phyloP scores from a whole-genome alignment of 2,797 vertebrate genomes.

The Lindbergichthys nudifrons region DNA sequence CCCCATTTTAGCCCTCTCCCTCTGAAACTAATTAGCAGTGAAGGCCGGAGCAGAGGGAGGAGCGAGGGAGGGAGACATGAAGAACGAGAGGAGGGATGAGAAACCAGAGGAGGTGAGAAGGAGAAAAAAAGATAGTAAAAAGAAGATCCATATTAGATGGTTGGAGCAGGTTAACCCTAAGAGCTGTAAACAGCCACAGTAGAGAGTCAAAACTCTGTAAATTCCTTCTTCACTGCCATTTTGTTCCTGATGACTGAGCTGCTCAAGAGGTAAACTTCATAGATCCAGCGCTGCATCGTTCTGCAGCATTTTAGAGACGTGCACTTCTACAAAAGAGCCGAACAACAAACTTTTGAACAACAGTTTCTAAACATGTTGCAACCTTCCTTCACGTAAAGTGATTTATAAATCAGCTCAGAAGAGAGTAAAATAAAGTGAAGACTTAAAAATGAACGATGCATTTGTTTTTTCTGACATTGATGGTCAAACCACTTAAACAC shows the following conservation, averaged over 20 bases:
- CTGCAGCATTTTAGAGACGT: conserved; percentile 47
- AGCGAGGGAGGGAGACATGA: conserved; percentile 42
- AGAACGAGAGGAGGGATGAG: conserved; percentile 68
- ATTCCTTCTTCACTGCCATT: not conserved
- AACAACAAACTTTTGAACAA: too few species aligned
- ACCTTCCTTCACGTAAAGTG: too few species aligned
- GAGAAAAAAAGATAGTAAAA: conserved; percentile 30
- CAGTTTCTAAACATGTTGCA: too few species aligned
- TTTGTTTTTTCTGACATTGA: too few species aligned
- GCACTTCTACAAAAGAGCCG: too few species aligned
- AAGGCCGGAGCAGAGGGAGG: conserved; percentile 81
- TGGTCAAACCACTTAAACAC: too few species aligned
- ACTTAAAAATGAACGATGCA: too few species aligned
- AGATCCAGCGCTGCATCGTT: not conserved
- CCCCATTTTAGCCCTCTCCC: conserved; percentile 78
- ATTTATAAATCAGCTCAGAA: too few species aligned
- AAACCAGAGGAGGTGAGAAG: conserved; percentile 32
- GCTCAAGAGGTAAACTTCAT: not conserved
- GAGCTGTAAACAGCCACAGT: conserved; percentile 27
- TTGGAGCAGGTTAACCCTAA: conserved; percentile 31
- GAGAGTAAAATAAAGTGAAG: too few species aligned
- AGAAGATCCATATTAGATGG: conserved; percentile 40
- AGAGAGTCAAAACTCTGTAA: conserved; percentile 11
- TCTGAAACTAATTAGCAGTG: conserved; percentile 94
- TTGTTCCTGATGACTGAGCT: not conserved